A percentile compares a stretch with the other conserved stretches of the same genome.
Evolutionary conservation across 2,113 vertebrate genomes (phyloP).

Genomic region (Helogale parvula): DNA sequence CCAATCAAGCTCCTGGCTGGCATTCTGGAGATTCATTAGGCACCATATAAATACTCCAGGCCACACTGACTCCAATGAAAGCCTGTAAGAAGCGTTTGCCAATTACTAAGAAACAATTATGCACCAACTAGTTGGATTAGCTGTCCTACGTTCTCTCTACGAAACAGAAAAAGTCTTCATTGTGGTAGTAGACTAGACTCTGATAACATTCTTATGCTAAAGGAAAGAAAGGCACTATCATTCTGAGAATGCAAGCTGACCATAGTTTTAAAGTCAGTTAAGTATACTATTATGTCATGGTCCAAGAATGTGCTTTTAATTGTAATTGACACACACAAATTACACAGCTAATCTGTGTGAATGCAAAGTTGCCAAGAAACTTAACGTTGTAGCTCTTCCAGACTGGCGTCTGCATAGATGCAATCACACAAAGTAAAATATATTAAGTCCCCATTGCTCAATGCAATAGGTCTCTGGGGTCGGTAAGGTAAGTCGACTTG

Average conservation of each 20-base stretch:
- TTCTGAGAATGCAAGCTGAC: slow-evolving; percentile 73
- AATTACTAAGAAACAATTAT: slow-evolving; percentile 72
- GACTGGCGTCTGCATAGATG: slow-evolving; percentile 87
- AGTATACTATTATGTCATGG: slow-evolving; percentile 81
- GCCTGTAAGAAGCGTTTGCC: slow-evolving; percentile 57
- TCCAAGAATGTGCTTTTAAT: slow-evolving; percentile 88
- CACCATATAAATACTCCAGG: slow-evolving; percentile 71
- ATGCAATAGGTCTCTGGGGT: slow-evolving; percentile 82
- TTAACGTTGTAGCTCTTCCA: slow-evolving; percentile 84
- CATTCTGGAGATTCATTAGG: slow-evolving; percentile 73
- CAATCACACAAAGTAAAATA: slow-evolving; percentile 85
- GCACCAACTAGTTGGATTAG: slow-evolving; percentile 60
- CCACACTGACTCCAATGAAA: slow-evolving; percentile 57
- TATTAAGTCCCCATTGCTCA: slow-evolving; percentile 85
- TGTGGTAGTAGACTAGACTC: slow-evolving; percentile 60
- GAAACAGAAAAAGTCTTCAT: slow-evolving; percentile 63
- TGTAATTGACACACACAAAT: slow-evolving; percentile 87
- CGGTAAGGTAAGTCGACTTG: slow-evolving; percentile 79
- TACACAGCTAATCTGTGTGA: slow-evolving; percentile 86
- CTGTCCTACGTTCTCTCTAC: slow-evolving; percentile 63
- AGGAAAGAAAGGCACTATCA: slow-evolving; percentile 61
- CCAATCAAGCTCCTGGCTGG: slow-evolving; percentile 46
- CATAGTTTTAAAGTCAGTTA: slow-evolving; percentile 78
- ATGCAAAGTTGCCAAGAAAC: slow-evolving; percentile 86
- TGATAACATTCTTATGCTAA: slow-evolving; percentile 69